Base-by-base conservation (phyloP, 2,888 invertebrate species). In the Congeria kusceri region DNA sequence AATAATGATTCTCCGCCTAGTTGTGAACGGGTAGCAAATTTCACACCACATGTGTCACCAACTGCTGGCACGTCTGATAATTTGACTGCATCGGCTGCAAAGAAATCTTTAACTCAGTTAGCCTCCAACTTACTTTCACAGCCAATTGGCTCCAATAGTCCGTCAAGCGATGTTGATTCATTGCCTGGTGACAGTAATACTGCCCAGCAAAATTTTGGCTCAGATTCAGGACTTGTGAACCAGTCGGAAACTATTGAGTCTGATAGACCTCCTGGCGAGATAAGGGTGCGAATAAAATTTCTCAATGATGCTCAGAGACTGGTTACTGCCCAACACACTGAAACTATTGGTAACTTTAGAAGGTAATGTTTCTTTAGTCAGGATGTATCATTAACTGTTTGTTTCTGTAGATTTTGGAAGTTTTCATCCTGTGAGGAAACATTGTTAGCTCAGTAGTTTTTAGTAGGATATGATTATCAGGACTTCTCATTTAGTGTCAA, bases 341-440 rank as follows among this genome's bases (percentile, higher is more conserved):
- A 93, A 32, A 94, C 94, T 3, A 91, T 94, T 64, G 92, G 91
- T 13, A 89, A 93, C 39, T 94, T 94, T 77, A 93, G 94, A 90
- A 88, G 91, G 93, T 94, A 80, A 73, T 77, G 59, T 47, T 20
- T n/a, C n/a, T n/a, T n/a, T n/a, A n/a, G n/a, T n/a, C n/a, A n/a
- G n/a, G n/a, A n/a, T n/a, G n/a, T n/a, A n/a, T n/a, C n/a, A n/a
- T n/a, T n/a, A n/a, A n/a, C n/a, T n/a, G n/a, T n/a, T n/a, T n/a
- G n/a, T n/a, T n/a, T n/a, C n/a, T n/a, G n/a, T n/a, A n/a, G n/a
- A n/a, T n/a, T n/a, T n/a, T n/a, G n/a, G n/a, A n/a, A n/a, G n/a
- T n/a, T n/a, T n/a, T n/a, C n/a, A n/a, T n/a, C n/a, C n/a, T n/a
- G n/a, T n/a, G n/a, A n/a, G n/a, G n/a, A n/a, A n/a, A n/a, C n/a